A percentile compares a stretch with the other conserved stretches of the same genome.
phyloP scores from a whole-genome alignment of 2,113 vertebrate genomes.

The Pterophyllum scalare region DNA sequence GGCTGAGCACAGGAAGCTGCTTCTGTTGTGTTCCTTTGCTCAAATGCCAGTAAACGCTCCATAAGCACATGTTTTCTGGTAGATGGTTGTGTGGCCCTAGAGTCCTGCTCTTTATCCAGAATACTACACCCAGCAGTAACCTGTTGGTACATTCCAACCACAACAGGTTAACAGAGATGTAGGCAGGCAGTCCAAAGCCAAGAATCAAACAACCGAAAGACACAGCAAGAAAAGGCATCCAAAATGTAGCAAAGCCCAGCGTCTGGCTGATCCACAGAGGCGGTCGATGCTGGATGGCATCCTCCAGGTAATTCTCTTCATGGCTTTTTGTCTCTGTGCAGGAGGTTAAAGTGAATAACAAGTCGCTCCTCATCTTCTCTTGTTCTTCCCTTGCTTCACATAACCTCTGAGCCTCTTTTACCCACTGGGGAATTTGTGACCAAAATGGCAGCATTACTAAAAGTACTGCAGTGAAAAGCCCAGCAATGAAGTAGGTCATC shows the following conservation, averaged over 20 bases:
- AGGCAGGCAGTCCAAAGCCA: too few relatives aligned
- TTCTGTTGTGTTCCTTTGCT: conserved; percentile 45
- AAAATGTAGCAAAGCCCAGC: conserved; percentile 52
- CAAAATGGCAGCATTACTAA: conserved; percentile 55
- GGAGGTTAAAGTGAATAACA: not conserved
- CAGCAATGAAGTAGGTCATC: conserved; percentile 26
- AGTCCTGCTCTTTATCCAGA: too few relatives aligned
- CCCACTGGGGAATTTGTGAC: conserved; percentile 50
- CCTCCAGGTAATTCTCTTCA: not conserved
- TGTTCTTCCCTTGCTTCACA: not conserved
- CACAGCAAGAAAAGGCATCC: too few relatives aligned
- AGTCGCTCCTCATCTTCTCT: conserved; percentile 37
- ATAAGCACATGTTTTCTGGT: too few relatives aligned
- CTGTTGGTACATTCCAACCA: too few relatives aligned
- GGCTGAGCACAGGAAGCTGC: conserved; percentile 8
- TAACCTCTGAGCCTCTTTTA: conserved; percentile 39
- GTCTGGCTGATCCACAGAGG: conserved; percentile 66
- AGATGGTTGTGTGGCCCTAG: too few relatives aligned
- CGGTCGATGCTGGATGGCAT: not conserved
- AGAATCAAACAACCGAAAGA: too few relatives aligned
- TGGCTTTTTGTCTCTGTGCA: not conserved
- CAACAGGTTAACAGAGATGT: too few relatives aligned
- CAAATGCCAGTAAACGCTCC: conserved; percentile 64
- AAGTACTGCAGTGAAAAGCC: conserved; percentile 9
- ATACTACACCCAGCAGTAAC: too few relatives aligned